phyloP scores from a whole-genome alignment of 2,797 vertebrate genomes.

The Linurgus olivaceus region DNA sequence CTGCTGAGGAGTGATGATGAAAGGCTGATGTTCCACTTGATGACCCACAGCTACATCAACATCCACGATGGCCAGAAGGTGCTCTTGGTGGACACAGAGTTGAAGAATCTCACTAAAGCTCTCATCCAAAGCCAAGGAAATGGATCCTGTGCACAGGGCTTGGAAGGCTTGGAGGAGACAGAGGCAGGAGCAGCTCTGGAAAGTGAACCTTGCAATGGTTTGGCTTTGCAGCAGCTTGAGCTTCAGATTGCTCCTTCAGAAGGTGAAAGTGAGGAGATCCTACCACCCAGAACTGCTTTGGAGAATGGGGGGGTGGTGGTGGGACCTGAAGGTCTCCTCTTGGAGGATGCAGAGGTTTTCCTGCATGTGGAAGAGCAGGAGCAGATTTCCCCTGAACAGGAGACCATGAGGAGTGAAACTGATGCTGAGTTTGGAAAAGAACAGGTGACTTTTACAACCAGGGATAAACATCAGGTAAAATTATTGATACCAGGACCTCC shows the following conservation, averaged over 20 bases:
- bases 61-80: slow-evolving; percentile 84
- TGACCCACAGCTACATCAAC: slow-evolving; percentile 90
- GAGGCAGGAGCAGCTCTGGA: not conserved
- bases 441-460: not conserved
- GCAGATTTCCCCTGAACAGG: not conserved
- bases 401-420: not conserved
- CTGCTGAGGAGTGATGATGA: slow-evolving; percentile 64
- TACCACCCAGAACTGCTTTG: not conserved
- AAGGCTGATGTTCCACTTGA: slow-evolving; percentile 81
- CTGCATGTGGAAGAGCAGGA: not conserved
- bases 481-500: not conserved
- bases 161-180: slow-evolving; percentile 18
- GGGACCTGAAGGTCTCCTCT: not conserved
- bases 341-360: not conserved
- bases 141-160: not conserved
- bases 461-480: not conserved
- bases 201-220: not conserved
- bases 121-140: not conserved
- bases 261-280: not conserved
- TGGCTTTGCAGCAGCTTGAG: not conserved
- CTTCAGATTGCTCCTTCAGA: not conserved
- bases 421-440: slow-evolving; percentile 4
- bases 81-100: slow-evolving; percentile 83
- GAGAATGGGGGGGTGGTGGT: slow-evolving; percentile 5
- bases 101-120: slow-evolving; percentile 50